Base-by-base conservation (phyloP, 2,888 invertebrate genomes). In the Frankliniella fusca region DNA sequence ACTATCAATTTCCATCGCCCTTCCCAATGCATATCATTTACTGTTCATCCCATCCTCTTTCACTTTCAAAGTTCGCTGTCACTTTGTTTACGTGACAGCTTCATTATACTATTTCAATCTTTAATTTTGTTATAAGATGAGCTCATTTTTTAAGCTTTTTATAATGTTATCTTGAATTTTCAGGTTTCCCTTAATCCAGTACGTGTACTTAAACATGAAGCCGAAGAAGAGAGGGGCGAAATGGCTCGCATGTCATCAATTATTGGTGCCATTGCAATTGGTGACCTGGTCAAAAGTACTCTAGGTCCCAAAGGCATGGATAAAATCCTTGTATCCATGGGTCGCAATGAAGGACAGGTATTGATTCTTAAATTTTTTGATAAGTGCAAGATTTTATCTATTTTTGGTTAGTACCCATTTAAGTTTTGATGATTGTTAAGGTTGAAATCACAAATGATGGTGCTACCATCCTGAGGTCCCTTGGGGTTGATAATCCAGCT, bases 241-340 rank as follows among this genome's bases (percentile, higher is more conserved):
- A 94, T 95, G 86, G 99, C 99, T 86, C 94, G 99, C 83, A 90
- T 99, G 90, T 99, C 99, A 83, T 96, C 97, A 86, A 99, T 99
- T 88, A 95, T 99, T 85, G 99, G 99, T 82, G 99, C 99, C 28
- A 99, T 99, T 86, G 98, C 99, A 20, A 97, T 99, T 86, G 99
- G 99, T 50, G 99, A 99, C 89, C 91, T 99, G 85, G 96, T 99
- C 0, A 99, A 98, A 88, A 97, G 97, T 85, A 99, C 99, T 9
- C 91, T 99, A 49, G 99, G 99, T 8, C 99, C 99, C 0, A 99
- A 99, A 90, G 99, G 99, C 87, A 99, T 99, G 99, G 96, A 96
- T 87, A 96, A 96, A 90, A 95, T 97, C 84, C 89, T 97, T 48
- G 93, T 96, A 27, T 92, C 95, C 0, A 90, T 91, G 85, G 96